Conservation (phyloP, 1,140 invertebrate genomes). For the Drosophila mojavensis region DNA sequence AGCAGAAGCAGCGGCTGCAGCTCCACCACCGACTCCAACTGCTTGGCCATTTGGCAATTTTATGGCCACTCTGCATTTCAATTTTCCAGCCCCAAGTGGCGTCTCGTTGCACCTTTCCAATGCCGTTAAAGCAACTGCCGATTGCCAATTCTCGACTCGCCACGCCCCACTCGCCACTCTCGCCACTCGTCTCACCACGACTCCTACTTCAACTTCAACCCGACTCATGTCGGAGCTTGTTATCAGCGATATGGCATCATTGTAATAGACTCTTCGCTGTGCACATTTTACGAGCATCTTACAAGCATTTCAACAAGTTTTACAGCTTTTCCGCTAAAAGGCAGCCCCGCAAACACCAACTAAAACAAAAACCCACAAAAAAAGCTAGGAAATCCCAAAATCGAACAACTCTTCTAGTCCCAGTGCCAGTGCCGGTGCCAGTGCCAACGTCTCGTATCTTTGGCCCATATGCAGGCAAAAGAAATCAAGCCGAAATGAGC, state of each 20-base stretch:
- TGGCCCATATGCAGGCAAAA: constrained; percentile 51
- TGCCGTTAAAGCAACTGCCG: constrained; percentile 52
- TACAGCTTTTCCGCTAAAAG: constrained; percentile 82
- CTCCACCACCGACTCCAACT: not conserved
- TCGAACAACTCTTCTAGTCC: constrained; percentile 1
- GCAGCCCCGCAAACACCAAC: constrained; percentile 58
- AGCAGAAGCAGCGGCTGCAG: not conserved
- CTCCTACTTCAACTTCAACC: not conserved
- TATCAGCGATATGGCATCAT: constrained; percentile 78
- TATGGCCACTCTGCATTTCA: constrained; percentile 58
- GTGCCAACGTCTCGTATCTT: not conserved
- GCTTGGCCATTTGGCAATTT: constrained; percentile 61
- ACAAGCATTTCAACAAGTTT: constrained; percentile 83
- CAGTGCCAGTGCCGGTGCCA: too few species aligned
- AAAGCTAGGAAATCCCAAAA: constrained; percentile 47
- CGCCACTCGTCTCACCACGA: not conserved
- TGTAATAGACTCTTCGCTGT: constrained; percentile 78
- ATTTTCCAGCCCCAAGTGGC: constrained; percentile 58
- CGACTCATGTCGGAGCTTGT: constrained; percentile 22
- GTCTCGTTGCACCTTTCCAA: constrained; percentile 55
- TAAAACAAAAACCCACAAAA: not conserved
- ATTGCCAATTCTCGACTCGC: not conserved
- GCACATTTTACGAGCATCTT: constrained; percentile 73
- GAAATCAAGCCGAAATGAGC: constrained; percentile 83
- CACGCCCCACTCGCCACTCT: not conserved